Base-by-base conservation (phyloP, 2,888 invertebrate species). In the Morinoia aosen region DNA sequence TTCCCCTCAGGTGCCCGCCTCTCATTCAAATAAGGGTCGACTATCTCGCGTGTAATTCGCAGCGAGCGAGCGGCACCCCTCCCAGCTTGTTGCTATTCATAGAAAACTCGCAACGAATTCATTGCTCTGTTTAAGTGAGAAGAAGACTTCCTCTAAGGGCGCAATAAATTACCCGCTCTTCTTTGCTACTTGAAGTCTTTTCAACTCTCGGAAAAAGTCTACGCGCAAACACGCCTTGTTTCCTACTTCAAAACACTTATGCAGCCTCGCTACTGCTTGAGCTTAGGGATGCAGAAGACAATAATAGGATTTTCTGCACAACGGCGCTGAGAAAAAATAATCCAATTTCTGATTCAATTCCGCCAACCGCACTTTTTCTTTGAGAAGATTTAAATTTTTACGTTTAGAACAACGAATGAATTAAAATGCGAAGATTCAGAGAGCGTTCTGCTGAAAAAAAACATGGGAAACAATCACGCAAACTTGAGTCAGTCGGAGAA, bases 51-150 rank as follows among this genome's bases (percentile, higher is more conserved):
- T 57, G 57, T 93, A 93, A 93, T 93, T 93, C 58, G 56, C 57
- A 12, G 19, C 25, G 57, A 33, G 57, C 16, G 93, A 93, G 57
- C 93, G 57, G 56, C 93, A 57, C 93, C 48, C 93, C 25, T 14
- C 25, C 57, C 93, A 93, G 93, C 93, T 93, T 93, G 93, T 93
- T 93, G 93, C 93, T 93, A 93, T 93, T 39, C 93, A 93, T 93
- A 93, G 93, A 93, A 93, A 93, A 93, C 93, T 93, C 57, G 19
- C 93, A 48, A 93, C 93, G 57, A 93, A 93, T 93, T 93, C 93
- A 93, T 93, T 93, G 93, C 93, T 57, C 93, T 93, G 93, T 93
- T 93, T 93, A 93, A 93, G 93, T 93, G 93, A 90, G 90, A 90
- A 90, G 90, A 57, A 93, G 93, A 93, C 57, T 93, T 57, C 57